Percentiles rank a stretch among this genome's conserved stretches.
phyloP scores from a whole-genome alignment of 2,797 vertebrate species.

The Natrix natrix region DNA sequence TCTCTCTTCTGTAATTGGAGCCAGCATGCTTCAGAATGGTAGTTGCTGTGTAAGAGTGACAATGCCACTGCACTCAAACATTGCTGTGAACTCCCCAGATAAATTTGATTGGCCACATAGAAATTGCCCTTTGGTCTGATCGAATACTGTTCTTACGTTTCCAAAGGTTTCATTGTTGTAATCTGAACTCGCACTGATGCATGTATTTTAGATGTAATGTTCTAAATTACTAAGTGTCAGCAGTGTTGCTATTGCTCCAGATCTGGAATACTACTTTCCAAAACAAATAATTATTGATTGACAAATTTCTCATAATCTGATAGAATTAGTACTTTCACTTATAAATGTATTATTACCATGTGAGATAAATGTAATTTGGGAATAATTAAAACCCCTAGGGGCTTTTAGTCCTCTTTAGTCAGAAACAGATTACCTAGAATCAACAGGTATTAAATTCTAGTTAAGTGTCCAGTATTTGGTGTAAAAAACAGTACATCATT shows the following conservation, averaged over 20 bases:
- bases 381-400: background rate
- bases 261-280: background rate
- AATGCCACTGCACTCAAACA: background rate
- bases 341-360: background rate
- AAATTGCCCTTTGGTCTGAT: background rate
- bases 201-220: background rate
- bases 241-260: background rate
- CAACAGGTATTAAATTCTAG: background rate
- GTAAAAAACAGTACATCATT: background rate
- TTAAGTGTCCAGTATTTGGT: background rate
- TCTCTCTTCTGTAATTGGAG: background rate
- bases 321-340: background rate
- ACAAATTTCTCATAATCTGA: background rate
- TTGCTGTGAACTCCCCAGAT: background rate
- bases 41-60: background rate
- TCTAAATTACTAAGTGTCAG: background rate
- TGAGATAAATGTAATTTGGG: background rate
- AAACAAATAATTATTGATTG: background rate
- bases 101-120: background rate
- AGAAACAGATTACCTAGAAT: background rate
- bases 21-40: background rate
- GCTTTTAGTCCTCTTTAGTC: background rate
- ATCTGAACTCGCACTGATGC: background rate
- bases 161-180: background rate
- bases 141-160: background rate